Conservation (phyloP, 2,113 vertebrate species). For the Alosa alosa region DNA sequence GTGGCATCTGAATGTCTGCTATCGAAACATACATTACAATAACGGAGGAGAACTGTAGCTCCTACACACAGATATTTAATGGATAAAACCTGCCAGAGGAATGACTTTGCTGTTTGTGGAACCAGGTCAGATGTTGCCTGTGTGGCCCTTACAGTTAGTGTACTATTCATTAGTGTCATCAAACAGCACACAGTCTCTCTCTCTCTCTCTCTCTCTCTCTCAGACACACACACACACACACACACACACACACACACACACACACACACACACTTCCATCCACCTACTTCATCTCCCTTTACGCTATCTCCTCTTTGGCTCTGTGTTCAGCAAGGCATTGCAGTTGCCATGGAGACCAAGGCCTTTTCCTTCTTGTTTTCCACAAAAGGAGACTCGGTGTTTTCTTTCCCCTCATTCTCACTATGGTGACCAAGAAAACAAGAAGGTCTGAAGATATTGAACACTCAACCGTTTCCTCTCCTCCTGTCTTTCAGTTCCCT, state of each 20-base stretch:
- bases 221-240: background rate
- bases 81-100: background rate
- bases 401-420: slow-evolving; percentile 26
- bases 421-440: slow-evolving; percentile 47
- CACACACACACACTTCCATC: background rate
- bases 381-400: slow-evolving; percentile 35
- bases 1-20: background rate
- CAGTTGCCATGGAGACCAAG: slow-evolving; percentile 71
- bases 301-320: slow-evolving; percentile 22
- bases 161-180: background rate
- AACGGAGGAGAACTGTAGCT: background rate
- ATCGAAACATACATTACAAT: background rate
- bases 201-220: no score
- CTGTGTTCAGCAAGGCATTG: slow-evolving; percentile 51
- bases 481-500: background rate
- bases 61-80: background rate
- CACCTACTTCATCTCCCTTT: background rate
- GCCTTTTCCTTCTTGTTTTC: slow-evolving; percentile 55
- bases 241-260: background rate
- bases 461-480: background rate
- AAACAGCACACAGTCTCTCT: background rate
- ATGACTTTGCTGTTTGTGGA: background rate
- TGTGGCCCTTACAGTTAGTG: background rate
- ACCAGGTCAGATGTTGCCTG: background rate
- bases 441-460: slow-evolving; percentile 9